Conservation (phyloP, 1,140 invertebrate genomes). For the Cecropterus lyciades region DNA sequence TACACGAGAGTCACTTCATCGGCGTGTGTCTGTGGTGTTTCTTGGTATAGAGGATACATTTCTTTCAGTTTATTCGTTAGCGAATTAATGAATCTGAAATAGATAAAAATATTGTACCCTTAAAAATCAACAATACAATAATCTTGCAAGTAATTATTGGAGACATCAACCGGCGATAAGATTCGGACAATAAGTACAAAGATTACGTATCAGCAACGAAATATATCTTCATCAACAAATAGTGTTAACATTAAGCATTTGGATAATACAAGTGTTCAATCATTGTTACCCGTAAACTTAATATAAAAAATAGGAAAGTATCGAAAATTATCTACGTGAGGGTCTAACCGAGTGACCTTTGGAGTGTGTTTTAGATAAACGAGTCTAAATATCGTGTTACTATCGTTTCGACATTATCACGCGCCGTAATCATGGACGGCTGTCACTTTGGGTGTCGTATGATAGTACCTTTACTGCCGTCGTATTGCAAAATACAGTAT, state of each 20-base stretch:
- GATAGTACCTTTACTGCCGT: constrained; percentile 11
- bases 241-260: too few relatives aligned
- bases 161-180: constrained; percentile 15
- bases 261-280: too few relatives aligned
- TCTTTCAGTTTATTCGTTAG: constrained; percentile 88
- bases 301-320: constrained; percentile 1
- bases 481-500: too few relatives aligned
- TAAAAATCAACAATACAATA: constrained; percentile 25
- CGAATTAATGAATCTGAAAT: constrained; percentile 90
- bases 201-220: constrained; percentile 6
- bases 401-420: constrained; percentile 15
- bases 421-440: not conserved
- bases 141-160: constrained; percentile 15
- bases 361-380: constrained; percentile 12
- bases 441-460: too few relatives aligned
- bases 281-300: too few relatives aligned
- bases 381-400: constrained; percentile 12
- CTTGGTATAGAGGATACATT: constrained; percentile 90
- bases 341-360: constrained; percentile 19
- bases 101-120: constrained; percentile 21
- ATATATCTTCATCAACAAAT: not conserved
- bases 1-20: constrained; percentile 90
- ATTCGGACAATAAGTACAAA: not conserved
- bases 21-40: constrained; percentile 54
- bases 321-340: constrained; percentile 6